phyloP scores from a whole-genome alignment of 2,888 invertebrate genomes.

The Chaetoderma sp. region DNA sequence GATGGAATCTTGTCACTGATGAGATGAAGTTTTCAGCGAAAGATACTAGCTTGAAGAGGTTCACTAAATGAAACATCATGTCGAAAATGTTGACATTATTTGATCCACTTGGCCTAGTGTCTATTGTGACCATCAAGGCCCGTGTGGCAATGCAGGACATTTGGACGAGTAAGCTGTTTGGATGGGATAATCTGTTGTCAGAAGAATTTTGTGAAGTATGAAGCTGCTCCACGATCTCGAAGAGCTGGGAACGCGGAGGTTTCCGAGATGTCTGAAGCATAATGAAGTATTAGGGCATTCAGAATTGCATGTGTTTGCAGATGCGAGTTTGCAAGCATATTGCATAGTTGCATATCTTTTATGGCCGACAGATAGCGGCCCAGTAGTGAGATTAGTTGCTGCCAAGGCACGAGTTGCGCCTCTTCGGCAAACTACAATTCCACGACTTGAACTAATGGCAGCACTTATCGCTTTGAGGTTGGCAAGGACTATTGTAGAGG shows the following conservation, averaged over 20 bases:
- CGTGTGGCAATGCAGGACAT: slow-evolving; percentile 10
- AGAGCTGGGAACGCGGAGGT: not conserved
- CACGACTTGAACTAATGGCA: slow-evolving; percentile 2
- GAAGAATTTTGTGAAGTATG: no score
- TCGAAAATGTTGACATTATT: no score
- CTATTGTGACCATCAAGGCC: slow-evolving; percentile 1
- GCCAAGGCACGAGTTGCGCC: slow-evolving; percentile 11
- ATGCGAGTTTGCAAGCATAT: not conserved
- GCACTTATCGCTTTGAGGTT: not conserved
- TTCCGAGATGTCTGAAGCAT: slow-evolving; percentile 2
- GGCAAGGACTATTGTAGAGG: not conserved
- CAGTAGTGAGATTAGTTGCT: not conserved
- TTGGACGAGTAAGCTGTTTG: not conserved
- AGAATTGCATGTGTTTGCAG: not conserved
- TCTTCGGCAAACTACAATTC: not conserved
- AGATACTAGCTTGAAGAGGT: not conserved
- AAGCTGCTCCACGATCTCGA: not conserved
- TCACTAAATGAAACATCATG: no score
- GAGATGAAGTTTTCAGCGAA: not conserved
- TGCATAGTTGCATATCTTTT: not conserved
- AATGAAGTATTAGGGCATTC: not conserved
- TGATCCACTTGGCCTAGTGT: no score
- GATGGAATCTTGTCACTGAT: no score
- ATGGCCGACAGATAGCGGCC: not conserved
- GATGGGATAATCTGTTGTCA: slow-evolving; percentile 7